phyloP scores from a whole-genome alignment of 1,140 invertebrate species.

The Lasioglossum baleicum region DNA sequence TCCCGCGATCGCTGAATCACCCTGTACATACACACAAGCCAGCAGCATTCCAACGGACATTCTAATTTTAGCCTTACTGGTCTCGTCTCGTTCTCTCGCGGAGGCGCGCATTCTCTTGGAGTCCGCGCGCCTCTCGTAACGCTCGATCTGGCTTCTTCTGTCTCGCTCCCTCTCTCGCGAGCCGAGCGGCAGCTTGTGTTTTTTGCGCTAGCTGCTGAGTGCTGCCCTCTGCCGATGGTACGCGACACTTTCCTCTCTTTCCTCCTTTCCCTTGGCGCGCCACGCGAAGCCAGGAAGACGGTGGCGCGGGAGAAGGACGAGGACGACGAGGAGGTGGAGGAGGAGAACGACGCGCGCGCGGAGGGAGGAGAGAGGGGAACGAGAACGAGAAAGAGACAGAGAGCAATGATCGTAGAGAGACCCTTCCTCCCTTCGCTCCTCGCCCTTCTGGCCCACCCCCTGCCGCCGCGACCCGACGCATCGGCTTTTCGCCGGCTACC shows the following conservation, averaged over 20 bases:
- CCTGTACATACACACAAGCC: slow-evolving; percentile 66
- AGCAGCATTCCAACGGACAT: slow-evolving; percentile 73
- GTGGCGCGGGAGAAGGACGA: neutral
- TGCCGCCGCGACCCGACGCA: slow-evolving; percentile 16
- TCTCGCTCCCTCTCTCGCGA: slow-evolving; percentile 31
- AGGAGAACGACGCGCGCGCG: neutral
- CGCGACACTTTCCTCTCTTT: slow-evolving; percentile 49
- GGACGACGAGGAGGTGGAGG: slow-evolving; percentile 13
- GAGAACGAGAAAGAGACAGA: slow-evolving; percentile 12
- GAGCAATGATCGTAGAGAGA: slow-evolving; percentile 18
- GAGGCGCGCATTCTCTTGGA: slow-evolving; percentile 25
- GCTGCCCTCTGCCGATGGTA: slow-evolving; percentile 54
- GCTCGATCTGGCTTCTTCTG: slow-evolving; percentile 13
- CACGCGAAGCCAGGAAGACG: slow-evolving; percentile 16
- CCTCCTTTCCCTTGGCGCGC: slow-evolving; percentile 46
- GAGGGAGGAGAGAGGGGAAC: neutral
- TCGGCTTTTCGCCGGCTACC: slow-evolving; percentile 56
- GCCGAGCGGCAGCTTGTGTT: slow-evolving; percentile 41
- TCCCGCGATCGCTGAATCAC: slow-evolving; percentile 57
- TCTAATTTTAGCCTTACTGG: slow-evolving; percentile 75
- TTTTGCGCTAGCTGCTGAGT: slow-evolving; percentile 35
- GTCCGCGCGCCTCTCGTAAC: slow-evolving; percentile 25
- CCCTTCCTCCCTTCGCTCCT: neutral
- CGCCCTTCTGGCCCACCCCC: slow-evolving; percentile 5
- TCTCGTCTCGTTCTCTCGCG: slow-evolving; percentile 61